Evolutionary conservation across 2,113 vertebrate genomes (phyloP).

Genomic region (Bos javanicus): DNA sequence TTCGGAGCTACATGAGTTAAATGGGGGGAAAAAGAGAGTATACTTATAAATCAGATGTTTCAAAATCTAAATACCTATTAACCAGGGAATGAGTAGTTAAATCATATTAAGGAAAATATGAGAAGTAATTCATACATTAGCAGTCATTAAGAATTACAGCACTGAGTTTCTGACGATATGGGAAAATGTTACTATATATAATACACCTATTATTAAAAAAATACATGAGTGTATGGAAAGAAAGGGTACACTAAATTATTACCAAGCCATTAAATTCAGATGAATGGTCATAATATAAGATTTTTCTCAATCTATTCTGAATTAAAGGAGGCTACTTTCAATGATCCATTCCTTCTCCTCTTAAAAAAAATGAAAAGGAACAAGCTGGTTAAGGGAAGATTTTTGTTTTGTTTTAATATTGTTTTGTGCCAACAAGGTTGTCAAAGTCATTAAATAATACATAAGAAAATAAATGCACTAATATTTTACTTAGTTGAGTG

Average conservation of each 20-base stretch:
- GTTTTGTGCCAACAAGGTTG: background rate
- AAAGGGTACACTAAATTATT: background rate
- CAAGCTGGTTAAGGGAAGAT: background rate
- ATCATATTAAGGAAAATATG: background rate
- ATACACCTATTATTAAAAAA: background rate
- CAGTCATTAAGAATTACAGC: background rate
- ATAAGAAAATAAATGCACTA: background rate
- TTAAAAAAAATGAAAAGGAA: background rate
- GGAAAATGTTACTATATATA: background rate
- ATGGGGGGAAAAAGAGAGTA: background rate
- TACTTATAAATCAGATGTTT: background rate
- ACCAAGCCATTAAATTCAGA: background rate
- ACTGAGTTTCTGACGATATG: background rate
- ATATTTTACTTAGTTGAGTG: background rate
- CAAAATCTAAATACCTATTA: background rate
- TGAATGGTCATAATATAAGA: background rate
- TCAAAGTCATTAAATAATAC: background rate
- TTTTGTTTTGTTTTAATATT: background rate
- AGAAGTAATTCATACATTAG: background rate
- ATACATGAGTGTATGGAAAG: background rate
- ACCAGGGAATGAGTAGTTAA: background rate
- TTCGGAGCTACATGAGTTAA: conserved; percentile 83
- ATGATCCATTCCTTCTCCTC: background rate
- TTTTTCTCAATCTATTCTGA: background rate
- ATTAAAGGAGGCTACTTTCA: background rate